Conservation (phyloP, 2,888 invertebrate species). For the Gymnocheta viridis region DNA sequence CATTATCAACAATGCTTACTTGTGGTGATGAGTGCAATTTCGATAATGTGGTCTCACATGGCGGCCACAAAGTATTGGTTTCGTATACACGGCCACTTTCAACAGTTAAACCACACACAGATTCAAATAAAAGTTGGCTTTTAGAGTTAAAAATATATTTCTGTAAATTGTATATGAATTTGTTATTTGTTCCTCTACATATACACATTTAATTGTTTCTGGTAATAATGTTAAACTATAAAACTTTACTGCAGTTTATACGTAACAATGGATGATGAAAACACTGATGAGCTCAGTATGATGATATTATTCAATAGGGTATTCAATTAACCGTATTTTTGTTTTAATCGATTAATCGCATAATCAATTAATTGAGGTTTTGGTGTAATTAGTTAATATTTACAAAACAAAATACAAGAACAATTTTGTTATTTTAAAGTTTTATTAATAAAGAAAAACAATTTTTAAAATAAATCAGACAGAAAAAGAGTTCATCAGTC, state of each 20-base stretch:
- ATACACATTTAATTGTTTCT: conserved; percentile 2
- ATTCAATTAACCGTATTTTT: too few species aligned
- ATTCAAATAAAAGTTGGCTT: conserved; percentile 17
- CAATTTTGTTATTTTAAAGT: too few species aligned
- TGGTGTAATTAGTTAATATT: too few species aligned
- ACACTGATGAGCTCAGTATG: not conserved
- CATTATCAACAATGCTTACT: conserved; percentile 61
- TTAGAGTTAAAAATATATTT: not conserved
- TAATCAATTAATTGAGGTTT: too few species aligned
- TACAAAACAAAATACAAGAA: too few species aligned
- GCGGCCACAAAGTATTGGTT: conserved; percentile 69
- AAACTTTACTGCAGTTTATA: not conserved
- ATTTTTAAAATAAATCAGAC: too few species aligned
- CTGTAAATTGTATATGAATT: not conserved
- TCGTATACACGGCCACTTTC: conserved; percentile 59
- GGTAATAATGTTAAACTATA: conserved; percentile 25
- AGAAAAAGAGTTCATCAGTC: too few species aligned
- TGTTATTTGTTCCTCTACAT: not conserved
- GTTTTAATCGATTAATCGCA: too few species aligned
- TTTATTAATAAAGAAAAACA: too few species aligned
- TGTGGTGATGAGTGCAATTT: conserved; percentile 68
- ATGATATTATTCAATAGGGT: too few species aligned
- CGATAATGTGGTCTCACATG: conserved; percentile 69
- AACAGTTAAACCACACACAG: conserved; percentile 33
- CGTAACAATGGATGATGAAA: not conserved